Conservation (phyloP, 1,140 invertebrate species). For the Anoplolepis gracilipes region DNA sequence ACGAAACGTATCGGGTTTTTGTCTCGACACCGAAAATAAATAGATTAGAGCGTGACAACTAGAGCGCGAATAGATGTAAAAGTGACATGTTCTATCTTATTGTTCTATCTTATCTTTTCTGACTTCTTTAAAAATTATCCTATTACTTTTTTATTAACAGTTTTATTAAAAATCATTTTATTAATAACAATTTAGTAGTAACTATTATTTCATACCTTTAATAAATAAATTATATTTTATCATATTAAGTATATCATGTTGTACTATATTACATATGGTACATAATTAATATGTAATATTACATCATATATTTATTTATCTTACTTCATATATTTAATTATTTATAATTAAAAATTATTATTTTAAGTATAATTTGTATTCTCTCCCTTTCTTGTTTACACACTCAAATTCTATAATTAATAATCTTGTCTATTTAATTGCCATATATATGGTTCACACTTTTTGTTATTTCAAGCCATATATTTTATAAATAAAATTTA, state of each 20-base stretch:
- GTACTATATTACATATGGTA: too few relatives aligned
- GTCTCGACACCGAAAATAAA: neutral
- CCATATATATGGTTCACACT: neutral
- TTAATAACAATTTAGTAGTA: neutral
- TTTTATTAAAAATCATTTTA: too few relatives aligned
- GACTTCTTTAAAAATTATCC: neutral
- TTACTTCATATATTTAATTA: too few relatives aligned
- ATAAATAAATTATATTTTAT: too few relatives aligned
- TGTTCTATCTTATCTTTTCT: neutral
- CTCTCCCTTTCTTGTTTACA: too few relatives aligned
- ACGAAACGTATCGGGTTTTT: neutral
- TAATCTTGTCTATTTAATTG: too few relatives aligned
- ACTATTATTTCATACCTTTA: neutral
- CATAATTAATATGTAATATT: too few relatives aligned
- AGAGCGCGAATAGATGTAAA: neutral
- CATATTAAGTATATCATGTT: too few relatives aligned
- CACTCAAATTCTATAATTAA: too few relatives aligned
- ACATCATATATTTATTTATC: too few relatives aligned
- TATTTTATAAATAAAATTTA: neutral
- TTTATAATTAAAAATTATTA: too few relatives aligned
- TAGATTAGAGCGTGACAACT: conserved; percentile 3
- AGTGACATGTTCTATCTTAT: neutral
- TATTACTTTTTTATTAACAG: neutral
- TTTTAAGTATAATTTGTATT: too few relatives aligned
- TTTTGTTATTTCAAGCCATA: neutral